Evolutionary conservation across 2,113 vertebrate species (phyloP), one percentile per base, ranked within the genome.

Genomic region (Mirounga angustirostris): DNA sequence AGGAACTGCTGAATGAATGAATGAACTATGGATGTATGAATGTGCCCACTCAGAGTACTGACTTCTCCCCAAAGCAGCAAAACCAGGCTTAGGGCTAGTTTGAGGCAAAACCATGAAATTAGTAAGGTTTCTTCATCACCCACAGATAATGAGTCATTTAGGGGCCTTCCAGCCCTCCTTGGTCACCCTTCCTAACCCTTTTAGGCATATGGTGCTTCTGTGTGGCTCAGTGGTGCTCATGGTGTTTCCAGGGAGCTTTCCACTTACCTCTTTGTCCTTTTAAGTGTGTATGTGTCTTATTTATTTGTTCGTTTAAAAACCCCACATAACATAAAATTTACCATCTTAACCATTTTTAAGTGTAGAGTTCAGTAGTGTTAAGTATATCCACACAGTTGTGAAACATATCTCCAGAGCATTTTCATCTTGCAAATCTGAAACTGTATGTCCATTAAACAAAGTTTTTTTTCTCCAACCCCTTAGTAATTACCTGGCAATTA

Each of bases 21-120:
- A 87, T 76, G 59, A 78, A 52, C 74, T 65, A 28, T 46, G 83
- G 95, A 43, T 54, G 0, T 58, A 18, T 54, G 24, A 56, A 92
- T 56, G 33, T 3, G 79, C 52, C 4, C 21, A 40, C 6, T 90
- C 30, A 69, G 40, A 89, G 74, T 30, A 56, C 0, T 43, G 67
- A n/a, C 46, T 81, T 76, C 36, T 97, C 19, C 12, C 28, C 19
- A 91, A 67, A 95, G 80, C 33, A 76, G 50, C 19, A 85, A 94
- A 92, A 59, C 11, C n/a, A 46, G 16, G 61, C 19, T 95, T 28
- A 63, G 26, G 59, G 54, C 43, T 96, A 30, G 46, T 69, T 46
- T n/a, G 33, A 88, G 87, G 69, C 69, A 74, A 74, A 93, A 79
- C 22, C 13, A 54, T 33, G 36, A 92, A 81, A 84, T 15, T 30